Evolutionary conservation across 2,888 invertebrate species (phyloP).

Genomic region (Lydus trimaculatus): DNA sequence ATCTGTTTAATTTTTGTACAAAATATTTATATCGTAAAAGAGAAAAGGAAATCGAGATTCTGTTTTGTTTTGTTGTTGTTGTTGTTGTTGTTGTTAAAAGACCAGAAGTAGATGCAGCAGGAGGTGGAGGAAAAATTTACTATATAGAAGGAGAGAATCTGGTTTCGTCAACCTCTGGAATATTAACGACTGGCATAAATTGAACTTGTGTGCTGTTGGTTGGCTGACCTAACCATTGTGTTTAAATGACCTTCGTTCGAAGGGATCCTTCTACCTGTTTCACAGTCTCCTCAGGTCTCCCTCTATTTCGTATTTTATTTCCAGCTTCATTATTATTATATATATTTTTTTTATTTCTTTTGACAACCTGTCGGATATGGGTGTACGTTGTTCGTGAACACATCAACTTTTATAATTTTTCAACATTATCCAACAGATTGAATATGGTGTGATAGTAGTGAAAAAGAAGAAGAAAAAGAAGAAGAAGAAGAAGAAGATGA

Average conservation of each 20-base stretch:
- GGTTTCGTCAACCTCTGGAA: constrained; percentile 29
- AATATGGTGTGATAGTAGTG: neutral
- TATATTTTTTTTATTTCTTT: constrained; percentile 31
- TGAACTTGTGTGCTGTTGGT: constrained; percentile 38
- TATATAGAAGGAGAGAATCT: constrained; percentile 40
- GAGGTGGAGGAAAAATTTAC: constrained; percentile 33
- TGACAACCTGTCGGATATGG: constrained; percentile 44
- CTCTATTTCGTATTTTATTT: constrained; percentile 27
- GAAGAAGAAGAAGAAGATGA: too few relatives aligned
- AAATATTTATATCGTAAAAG: neutral
- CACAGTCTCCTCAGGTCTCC: constrained; percentile 22
- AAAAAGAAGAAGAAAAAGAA: too few relatives aligned
- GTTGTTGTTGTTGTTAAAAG: too few relatives aligned
- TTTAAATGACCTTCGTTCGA: constrained; percentile 42
- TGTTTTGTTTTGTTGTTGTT: too few relatives aligned
- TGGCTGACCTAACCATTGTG: constrained; percentile 48
- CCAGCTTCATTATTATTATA: constrained; percentile 33
- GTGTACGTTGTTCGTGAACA: constrained; percentile 2
- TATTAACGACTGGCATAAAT: constrained; percentile 49
- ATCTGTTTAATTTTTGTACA: neutral
- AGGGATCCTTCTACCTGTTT: constrained; percentile 43
- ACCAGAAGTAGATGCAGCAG: constrained; percentile 31
- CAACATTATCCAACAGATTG: neutral
- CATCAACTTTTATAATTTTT: constrained; percentile 1
- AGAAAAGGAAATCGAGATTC: neutral